Conservation (phyloP, 2,113 vertebrate genomes). For the Callospermophilus lateralis region DNA sequence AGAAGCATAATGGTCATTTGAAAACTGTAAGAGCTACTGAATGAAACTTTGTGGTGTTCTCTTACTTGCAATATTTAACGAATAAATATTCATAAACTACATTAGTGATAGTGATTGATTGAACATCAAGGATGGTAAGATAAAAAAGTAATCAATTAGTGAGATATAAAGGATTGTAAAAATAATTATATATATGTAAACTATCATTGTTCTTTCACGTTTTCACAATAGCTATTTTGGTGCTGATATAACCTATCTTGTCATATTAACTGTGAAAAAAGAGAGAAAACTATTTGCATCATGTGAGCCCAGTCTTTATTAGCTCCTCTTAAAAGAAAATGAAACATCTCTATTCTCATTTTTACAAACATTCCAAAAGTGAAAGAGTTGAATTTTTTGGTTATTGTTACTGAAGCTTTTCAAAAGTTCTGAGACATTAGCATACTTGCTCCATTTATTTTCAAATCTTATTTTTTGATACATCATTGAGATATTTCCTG, state of each 20-base stretch:
- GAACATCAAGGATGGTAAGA: accelerated
- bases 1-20: neutral
- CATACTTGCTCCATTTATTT: neutral
- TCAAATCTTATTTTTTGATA: neutral
- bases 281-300: neutral
- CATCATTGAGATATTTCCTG: neutral
- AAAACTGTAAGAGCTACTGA: neutral
- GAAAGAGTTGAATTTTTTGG: neutral
- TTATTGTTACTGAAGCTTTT: neutral
- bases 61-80: neutral
- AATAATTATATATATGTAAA: neutral
- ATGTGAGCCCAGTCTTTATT: neutral
- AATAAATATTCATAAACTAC: neutral
- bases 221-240: neutral
- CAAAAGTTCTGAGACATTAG: neutral
- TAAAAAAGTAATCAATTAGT: neutral
- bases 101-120: neutral
- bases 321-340: neutral
- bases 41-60: neutral
- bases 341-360: too few species aligned
- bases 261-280: neutral
- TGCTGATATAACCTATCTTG: neutral
- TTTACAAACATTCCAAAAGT: neutral
- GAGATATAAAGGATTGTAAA: neutral
- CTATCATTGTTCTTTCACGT: neutral